Evolutionary conservation across 1,140 invertebrate species (phyloP).

Genomic region (Drusus annulatus): DNA sequence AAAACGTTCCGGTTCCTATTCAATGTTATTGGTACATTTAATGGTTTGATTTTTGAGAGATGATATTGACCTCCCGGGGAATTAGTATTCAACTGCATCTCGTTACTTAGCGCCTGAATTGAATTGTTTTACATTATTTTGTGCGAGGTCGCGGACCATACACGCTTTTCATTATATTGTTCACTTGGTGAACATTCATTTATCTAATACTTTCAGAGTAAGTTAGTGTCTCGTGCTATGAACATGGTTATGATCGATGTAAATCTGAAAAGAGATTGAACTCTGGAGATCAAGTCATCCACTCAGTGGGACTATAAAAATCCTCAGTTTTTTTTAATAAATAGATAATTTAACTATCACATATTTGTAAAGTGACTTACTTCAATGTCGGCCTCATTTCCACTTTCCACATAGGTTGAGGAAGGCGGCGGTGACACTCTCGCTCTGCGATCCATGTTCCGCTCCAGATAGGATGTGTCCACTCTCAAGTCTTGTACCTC

Average conservation of each 20-base stretch:
- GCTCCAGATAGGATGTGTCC: slow-evolving; percentile 21
- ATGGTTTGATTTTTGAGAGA: slow-evolving; percentile 1
- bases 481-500: slow-evolving; percentile 12
- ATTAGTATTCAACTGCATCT: background rate
- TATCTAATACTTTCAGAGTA: too few relatives aligned
- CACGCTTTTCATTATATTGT: background rate
- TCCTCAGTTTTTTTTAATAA: background rate
- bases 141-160: background rate
- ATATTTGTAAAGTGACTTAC: background rate
- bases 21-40: background rate
- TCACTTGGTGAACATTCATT: background rate
- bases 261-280: too few relatives aligned
- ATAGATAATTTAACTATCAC: background rate
- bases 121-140: slow-evolving; percentile 8
- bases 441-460: slow-evolving; percentile 7
- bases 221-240: too few relatives aligned
- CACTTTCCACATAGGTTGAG: background rate
- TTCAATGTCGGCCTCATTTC: slow-evolving; percentile 1
- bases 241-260: too few relatives aligned
- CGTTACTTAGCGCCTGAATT: background rate
- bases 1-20: too few relatives aligned
- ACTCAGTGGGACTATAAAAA: too few relatives aligned
- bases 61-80: background rate
- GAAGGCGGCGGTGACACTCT: background rate
- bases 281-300: too few relatives aligned